Evolutionary conservation across 2,888 invertebrate genomes (phyloP).

Genomic region (Noctua pronuba): DNA sequence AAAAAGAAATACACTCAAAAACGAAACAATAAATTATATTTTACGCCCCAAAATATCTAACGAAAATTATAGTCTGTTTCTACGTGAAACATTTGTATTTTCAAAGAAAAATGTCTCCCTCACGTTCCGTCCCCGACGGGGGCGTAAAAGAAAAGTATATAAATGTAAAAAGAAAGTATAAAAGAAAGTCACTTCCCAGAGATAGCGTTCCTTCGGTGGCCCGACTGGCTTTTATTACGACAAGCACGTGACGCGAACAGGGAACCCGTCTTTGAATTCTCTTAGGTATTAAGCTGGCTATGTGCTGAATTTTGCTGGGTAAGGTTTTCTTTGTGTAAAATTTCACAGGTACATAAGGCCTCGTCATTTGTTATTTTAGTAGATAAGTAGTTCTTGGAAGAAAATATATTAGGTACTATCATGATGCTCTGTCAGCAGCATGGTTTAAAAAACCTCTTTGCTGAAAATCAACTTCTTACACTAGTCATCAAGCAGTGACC

Average conservation of each 20-base stretch:
- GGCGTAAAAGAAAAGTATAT: slow-evolving; percentile 83
- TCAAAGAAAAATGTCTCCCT: slow-evolving; percentile 72
- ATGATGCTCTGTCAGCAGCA: not conserved
- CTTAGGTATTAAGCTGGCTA: slow-evolving; percentile 72
- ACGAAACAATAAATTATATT: slow-evolving; percentile 63
- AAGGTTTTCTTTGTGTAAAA: slow-evolving; percentile 21
- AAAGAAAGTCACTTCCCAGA: slow-evolving; percentile 85
- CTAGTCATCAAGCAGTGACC: not conserved
- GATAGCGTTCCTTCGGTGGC: slow-evolving; percentile 79
- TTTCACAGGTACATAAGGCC: not conserved
- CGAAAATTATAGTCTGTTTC: slow-evolving; percentile 55
- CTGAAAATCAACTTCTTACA: not conserved
- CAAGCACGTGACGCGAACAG: slow-evolving; percentile 84
- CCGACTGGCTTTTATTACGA: slow-evolving; percentile 83
- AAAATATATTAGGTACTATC: not conserved
- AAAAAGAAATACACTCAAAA: slow-evolving; percentile 22
- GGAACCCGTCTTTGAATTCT: slow-evolving; percentile 79
- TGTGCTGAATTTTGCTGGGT: slow-evolving; percentile 52
- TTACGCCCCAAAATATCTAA: slow-evolving; percentile 65
- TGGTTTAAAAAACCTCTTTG: not conserved
- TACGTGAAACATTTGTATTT: slow-evolving; percentile 64
- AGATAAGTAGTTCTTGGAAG: not conserved
- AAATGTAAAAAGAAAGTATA: slow-evolving; percentile 83
- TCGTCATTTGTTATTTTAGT: not conserved
- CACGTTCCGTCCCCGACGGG: slow-evolving; percentile 80